These are phyloP conservation scores for Nematopogon swammerdamellus DNA, from an alignment of 2,888 invertebrate species.

Conservation along the genomic window DNA sequence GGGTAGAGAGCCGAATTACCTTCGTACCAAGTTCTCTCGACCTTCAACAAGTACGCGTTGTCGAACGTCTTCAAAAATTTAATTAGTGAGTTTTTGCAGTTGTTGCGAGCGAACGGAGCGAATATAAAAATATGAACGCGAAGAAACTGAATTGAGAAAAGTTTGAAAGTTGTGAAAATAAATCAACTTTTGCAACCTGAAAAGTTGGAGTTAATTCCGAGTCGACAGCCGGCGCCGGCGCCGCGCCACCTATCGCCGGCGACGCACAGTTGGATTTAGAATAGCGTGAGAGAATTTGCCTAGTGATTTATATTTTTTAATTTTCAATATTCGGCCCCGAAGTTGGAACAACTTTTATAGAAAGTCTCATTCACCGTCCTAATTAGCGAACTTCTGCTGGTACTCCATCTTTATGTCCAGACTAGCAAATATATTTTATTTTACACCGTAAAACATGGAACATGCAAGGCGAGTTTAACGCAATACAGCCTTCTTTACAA, in stretches of 20 bases:
- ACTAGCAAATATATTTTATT: too few relatives aligned
- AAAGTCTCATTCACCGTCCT: too few relatives aligned
- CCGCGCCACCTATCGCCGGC: neutral
- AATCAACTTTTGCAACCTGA: slow-evolving; percentile 25
- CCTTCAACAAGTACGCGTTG: too few relatives aligned
- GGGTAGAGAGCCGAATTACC: too few relatives aligned
- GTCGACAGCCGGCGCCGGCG: neutral
- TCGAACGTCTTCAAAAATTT: neutral
- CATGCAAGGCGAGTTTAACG: too few relatives aligned
- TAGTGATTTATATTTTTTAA: neutral
- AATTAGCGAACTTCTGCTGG: too few relatives aligned
- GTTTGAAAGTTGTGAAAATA: slow-evolving; percentile 18
- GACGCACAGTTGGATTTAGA: neutral
- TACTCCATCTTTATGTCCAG: too few relatives aligned
- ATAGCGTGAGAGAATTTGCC: neutral
- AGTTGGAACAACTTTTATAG: too few relatives aligned
- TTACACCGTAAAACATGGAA: too few relatives aligned
- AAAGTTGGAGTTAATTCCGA: neutral
- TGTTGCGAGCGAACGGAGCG: neutral
- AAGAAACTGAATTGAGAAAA: slow-evolving; percentile 2
- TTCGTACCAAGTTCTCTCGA: too few relatives aligned
- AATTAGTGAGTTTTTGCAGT: neutral
- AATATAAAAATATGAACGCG: neutral
- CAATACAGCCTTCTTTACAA: too few relatives aligned
- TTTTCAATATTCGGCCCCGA: neutral